Conservation (phyloP, 2,888 invertebrate genomes). For the Glomeris marginata region DNA sequence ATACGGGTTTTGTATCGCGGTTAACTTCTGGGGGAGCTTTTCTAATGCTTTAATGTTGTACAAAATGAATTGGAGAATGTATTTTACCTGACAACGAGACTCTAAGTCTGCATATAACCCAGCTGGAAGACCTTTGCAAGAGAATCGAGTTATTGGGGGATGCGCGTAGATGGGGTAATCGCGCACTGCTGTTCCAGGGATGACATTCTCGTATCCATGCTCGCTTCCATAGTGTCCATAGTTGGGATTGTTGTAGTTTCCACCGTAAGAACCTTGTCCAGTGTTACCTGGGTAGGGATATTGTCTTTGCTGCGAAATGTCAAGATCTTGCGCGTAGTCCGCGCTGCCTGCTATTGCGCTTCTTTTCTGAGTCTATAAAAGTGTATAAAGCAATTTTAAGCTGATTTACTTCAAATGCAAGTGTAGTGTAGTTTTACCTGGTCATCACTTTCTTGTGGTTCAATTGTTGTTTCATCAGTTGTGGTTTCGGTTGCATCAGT, state of each 20-base stretch:
- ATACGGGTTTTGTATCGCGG: neutral
- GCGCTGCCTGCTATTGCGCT: too few relatives aligned
- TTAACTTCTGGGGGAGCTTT: neutral
- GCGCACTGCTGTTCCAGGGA: conserved; percentile 6
- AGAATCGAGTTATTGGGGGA: conserved; percentile 8
- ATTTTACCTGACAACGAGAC: conserved; percentile 11
- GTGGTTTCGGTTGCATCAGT: too few relatives aligned
- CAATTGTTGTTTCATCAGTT: too few relatives aligned
- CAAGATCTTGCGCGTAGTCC: too few relatives aligned
- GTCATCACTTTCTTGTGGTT: too few relatives aligned
- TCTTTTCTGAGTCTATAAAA: too few relatives aligned
- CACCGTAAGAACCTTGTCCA: too few relatives aligned
- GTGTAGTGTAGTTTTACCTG: too few relatives aligned
- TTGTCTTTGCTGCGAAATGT: too few relatives aligned
- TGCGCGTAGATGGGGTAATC: conserved; percentile 10
- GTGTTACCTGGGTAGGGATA: too few relatives aligned
- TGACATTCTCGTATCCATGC: conserved; percentile 9
- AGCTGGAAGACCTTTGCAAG: conserved; percentile 2
- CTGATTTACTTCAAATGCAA: too few relatives aligned
- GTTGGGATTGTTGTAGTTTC: neutral
- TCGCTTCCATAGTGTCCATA: conserved; percentile 4
- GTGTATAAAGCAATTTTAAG: too few relatives aligned
- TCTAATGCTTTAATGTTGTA: neutral
- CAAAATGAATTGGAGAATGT: neutral
- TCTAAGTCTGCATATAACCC: conserved; percentile 11